A percentile compares a stretch with the other conserved stretches of the same genome.
Evolutionary conservation across 2,113 vertebrate species (phyloP).

Genomic region (Sinocyclocheilus anophthalmus): DNA sequence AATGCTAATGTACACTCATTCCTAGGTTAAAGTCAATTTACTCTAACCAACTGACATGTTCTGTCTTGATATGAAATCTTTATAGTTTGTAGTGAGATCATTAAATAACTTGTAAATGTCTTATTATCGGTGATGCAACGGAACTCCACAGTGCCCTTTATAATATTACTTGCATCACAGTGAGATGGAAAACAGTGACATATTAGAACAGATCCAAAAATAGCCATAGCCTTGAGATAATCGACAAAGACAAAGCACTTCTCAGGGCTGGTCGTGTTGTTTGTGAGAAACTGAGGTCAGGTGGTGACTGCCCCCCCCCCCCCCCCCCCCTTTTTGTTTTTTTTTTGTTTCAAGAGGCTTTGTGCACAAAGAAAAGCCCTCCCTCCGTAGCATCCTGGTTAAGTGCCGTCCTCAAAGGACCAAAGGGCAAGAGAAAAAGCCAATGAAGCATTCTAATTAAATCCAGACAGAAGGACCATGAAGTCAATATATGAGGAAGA

Average conservation of each 20-base stretch:
- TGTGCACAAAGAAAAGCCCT: slow-evolving; percentile 51
- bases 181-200: slow-evolving; percentile 3
- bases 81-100: not conserved
- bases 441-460: slow-evolving; percentile 52
- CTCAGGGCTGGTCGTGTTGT: slow-evolving; percentile 59
- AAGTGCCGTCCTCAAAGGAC: slow-evolving; percentile 41
- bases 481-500: slow-evolving; percentile 45
- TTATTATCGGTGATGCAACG: not conserved
- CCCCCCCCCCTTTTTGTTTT: too few species aligned
- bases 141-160: not conserved
- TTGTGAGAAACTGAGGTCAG: slow-evolving; percentile 65
- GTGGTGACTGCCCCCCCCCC: slow-evolving; percentile 58
- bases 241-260: slow-evolving; percentile 56
- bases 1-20: not conserved
- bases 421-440: slow-evolving; percentile 41
- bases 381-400: slow-evolving; percentile 48
- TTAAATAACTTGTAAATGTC: not conserved
- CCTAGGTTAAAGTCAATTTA: slow-evolving; percentile 8
- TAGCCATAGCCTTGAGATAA: slow-evolving; percentile 61
- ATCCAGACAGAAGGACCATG: slow-evolving; percentile 50
- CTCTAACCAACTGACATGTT: not conserved
- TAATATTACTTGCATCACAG: not conserved
- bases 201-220: slow-evolving; percentile 49
- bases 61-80: not conserved
- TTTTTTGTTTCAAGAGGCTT: slow-evolving; percentile 40